Conservation (phyloP, 2,797 vertebrate species). For the Anableps anableps region DNA sequence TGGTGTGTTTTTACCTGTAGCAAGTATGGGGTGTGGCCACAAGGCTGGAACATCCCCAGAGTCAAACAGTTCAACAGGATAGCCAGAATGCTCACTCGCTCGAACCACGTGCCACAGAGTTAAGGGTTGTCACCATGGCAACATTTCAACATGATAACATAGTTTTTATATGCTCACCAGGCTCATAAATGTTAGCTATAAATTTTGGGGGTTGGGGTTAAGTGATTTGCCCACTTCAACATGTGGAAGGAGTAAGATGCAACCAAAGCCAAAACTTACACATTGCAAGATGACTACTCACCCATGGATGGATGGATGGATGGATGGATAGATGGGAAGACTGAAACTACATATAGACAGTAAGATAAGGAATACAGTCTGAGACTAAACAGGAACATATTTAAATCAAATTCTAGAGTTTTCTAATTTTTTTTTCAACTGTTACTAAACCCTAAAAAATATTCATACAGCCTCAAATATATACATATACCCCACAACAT, state of each 20-base stretch:
- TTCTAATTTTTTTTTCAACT: no score
- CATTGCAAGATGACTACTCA: no score
- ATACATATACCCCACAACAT: not conserved
- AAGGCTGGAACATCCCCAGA: slow-evolving; percentile 93
- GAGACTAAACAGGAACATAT: no score
- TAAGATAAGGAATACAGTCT: not conserved
- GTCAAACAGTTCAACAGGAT: slow-evolving; percentile 94
- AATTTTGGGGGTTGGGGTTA: not conserved
- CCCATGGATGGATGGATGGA: not conserved
- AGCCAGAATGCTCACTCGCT: slow-evolving; percentile 82
- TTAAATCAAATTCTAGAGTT: no score
- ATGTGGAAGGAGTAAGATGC: no score
- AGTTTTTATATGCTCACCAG: not conserved
- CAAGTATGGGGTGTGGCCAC: slow-evolving; percentile 82
- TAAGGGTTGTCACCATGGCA: slow-evolving; percentile 47
- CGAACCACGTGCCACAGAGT: slow-evolving; percentile 71
- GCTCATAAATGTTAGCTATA: not conserved
- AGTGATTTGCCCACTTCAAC: no score
- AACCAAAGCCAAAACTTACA: no score
- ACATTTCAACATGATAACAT: slow-evolving; percentile 12
- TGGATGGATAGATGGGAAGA: not conserved
- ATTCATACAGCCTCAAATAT: not conserved
- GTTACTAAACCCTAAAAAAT: no score
- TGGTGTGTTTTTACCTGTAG: slow-evolving; percentile 84
- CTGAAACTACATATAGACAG: not conserved